Percentiles rank a stretch among this genome's conserved stretches.
Conservation (phyloP, 1,140 invertebrate species). For the Drosophila tristis region DNA sequence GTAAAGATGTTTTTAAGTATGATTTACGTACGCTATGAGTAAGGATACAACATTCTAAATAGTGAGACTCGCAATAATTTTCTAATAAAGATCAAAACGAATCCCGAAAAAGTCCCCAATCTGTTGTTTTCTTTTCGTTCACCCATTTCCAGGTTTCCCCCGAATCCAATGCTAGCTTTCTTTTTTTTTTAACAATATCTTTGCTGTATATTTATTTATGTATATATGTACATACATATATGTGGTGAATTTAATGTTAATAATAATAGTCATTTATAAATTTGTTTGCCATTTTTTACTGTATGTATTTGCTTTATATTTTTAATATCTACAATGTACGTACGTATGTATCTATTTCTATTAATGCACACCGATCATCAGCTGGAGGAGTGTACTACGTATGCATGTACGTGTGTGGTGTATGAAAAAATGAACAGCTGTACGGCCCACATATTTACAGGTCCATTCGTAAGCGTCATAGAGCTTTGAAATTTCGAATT, state of each 20-base stretch:
- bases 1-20: constrained; percentile 74
- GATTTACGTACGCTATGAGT: constrained; percentile 37
- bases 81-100: constrained; percentile 49
- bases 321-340: constrained; percentile 67
- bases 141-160: neutral
- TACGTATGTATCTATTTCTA: constrained; percentile 27
- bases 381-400: constrained; percentile 9
- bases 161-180: neutral
- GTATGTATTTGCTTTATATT: constrained; percentile 50
- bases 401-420: neutral
- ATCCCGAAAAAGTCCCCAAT: constrained; percentile 17
- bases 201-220: constrained; percentile 54
- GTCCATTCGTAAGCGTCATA: too few species aligned
- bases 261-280: constrained; percentile 44
- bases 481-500: too few species aligned
- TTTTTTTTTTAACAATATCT: constrained; percentile 28
- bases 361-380: constrained; percentile 4
- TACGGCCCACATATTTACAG: too few species aligned
- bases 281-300: constrained; percentile 49
- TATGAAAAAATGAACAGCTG: too few species aligned
- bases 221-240: constrained; percentile 20
- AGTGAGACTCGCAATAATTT: constrained; percentile 76
- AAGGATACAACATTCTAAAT: constrained; percentile 48
- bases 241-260: constrained; percentile 34
- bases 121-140: constrained; percentile 9